These are phyloP conservation scores for Pipa parva DNA, from an alignment of 2,113 vertebrate species.

Conservation along the genomic window DNA sequence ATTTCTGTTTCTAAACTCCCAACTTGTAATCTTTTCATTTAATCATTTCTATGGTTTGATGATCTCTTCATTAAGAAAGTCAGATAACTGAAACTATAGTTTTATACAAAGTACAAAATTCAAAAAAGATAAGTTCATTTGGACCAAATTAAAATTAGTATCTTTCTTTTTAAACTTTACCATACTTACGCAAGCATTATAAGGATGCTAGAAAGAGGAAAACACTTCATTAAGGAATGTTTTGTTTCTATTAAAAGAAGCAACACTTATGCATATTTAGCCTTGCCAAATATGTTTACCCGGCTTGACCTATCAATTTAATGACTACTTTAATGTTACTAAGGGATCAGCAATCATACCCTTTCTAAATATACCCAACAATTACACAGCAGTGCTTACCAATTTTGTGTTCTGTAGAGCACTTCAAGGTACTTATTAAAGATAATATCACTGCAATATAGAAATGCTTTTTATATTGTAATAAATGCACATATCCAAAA, in stretches of 20 bases:
- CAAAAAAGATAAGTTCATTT: no score
- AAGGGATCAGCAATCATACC: neutral
- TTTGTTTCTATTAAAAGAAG: neutral
- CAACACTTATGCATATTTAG: neutral
- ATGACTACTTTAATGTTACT: neutral
- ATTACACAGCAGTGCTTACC: constrained; percentile 16
- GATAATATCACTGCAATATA: neutral
- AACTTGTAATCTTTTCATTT: no score
- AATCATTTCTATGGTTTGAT: no score
- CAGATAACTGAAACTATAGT: no score
- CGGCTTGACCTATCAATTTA: neutral
- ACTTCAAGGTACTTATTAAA: neutral
- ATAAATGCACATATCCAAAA: neutral
- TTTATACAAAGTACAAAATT: no score
- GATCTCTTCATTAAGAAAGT: no score
- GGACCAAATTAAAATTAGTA: no score
- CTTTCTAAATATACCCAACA: neutral
- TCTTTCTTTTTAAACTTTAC: no score
- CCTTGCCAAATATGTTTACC: neutral
- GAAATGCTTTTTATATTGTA: neutral
- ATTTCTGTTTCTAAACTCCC: no score
- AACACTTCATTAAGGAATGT: neutral
- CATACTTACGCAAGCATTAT: neutral
- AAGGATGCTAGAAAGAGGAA: neutral
- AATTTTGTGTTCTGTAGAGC: constrained; percentile 17